Conservation (phyloP, 2,113 vertebrate species). For the Lathamus discolor region DNA sequence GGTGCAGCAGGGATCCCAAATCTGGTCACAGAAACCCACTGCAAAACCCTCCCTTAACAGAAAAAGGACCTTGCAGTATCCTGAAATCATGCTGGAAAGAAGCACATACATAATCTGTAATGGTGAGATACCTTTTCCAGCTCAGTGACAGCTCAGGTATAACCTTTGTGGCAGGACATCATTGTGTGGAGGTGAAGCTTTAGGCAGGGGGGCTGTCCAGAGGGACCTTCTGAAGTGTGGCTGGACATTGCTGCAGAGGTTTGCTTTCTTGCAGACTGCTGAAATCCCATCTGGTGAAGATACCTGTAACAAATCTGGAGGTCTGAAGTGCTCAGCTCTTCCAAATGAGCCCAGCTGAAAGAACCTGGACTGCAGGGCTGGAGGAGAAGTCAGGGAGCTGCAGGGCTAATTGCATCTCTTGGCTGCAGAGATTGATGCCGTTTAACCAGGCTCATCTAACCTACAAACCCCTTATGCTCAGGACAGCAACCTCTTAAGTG, state of each 20-base stretch:
- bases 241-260: neutral
- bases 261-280: neutral
- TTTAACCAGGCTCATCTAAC: neutral
- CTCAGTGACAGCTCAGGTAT: accelerated
- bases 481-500: neutral
- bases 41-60: neutral
- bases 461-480: neutral
- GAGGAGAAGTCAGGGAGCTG: neutral
- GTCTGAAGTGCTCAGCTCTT: neutral
- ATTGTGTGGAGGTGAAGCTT: neutral
- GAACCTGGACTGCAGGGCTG: neutral
- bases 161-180: neutral
- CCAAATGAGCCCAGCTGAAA: neutral
- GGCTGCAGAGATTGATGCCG: neutral
- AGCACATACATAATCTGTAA: accelerated
- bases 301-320: accelerated
- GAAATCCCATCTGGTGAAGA: neutral
- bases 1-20: neutral
- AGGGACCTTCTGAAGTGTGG: neutral
- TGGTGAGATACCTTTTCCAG: neutral
- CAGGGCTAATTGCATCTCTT: neutral
- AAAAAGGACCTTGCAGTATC: neutral
- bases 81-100: accelerated
- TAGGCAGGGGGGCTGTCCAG: neutral
- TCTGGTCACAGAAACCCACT: neutral